Base-by-base conservation (phyloP, 2,888 invertebrate species). In the Nemoura dubitans region DNA sequence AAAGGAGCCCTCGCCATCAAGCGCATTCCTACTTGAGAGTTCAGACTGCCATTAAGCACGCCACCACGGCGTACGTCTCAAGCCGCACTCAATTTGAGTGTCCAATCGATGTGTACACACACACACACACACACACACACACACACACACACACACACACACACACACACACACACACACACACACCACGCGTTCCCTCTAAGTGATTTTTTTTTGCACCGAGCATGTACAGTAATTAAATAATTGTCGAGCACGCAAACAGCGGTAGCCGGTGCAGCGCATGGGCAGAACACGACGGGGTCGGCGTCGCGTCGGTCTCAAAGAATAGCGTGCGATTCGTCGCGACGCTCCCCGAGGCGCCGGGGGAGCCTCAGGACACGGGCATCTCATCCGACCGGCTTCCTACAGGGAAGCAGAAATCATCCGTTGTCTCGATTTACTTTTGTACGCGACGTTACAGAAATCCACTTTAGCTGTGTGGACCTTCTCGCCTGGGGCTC, bases 401-500 rank as follows among this genome's bases (percentile, higher is more conserved):
- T 28, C 78, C 78, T 28, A 78, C 25, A 78, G 26, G 28, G 78
- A 78, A 78, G 78, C 78, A 78, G 28, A 27, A 28, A 78, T 28
- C 27, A 78, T 78, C 26, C 28, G 78, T 78, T 27, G 78, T 78
- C n/a, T 26, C 78, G 78, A 78, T 78, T 78, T 59, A 59, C 59
- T 59, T 59, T 59, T 59, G 59, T 59, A 59, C 59, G 59, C 59
- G 59, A 59, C 59, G 59, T 59, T 59, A 59, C 59, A 59, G 59
- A 21, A 59, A 59, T 59, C 59, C 59, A 59, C 59, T 59, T 59
- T 59, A 59, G 59, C 59, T 59, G 59, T 59, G 59, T 59, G 59
- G 59, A 59, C 59, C 59, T 59, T 59, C 14, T 59, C 59, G 59
- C 59, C 59, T 59, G 59, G 59, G 59, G 59, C 59, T 59, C 59